Base-by-base conservation (phyloP, 2,113 vertebrate species). In the Acanthisitta chloris region DNA sequence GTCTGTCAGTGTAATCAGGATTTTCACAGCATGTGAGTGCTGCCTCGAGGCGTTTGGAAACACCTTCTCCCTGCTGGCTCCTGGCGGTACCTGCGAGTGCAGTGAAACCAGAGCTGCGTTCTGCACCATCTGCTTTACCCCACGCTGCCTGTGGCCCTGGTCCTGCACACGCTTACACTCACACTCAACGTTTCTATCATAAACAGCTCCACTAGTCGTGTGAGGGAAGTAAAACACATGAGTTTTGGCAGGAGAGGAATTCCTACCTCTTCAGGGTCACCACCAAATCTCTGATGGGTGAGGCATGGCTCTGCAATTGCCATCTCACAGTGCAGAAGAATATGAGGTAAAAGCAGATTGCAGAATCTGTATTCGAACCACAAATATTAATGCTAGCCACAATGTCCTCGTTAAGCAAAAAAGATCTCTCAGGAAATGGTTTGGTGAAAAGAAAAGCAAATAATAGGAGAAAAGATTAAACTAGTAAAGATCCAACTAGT, bases 31-130 rank as follows among this genome's bases (percentile, higher is more conserved):
- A 14, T 38, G 33, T 0, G 14, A 91, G 38, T 23, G 52, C 38
- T 90, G 88, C 95, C 92, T 73, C 49, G 8, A 81, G 90, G 92
- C 88, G 31, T 80, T 84, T 66, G 91, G 91, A 73, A 95, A 79
- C 83, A 57, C 52, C 82, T 92, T 91, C 81, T 92, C 78, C 65
- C 31, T 34, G n/a, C 66, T 81, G 85, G 61, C 69, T 91, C 55
- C 79, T 33, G 54, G 46, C 29, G 29, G 78, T 48, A 49, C 83
- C 62, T 64, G 48, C 38, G 73, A 89, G 67, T 1, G 28, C 31
- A 59, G 43, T 21, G 65, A 79, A 95, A 89, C 13, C 38, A 40
- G 45, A 38, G 24, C 55, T 23, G 48, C 4, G 11, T 31, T 86
- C 64, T 31, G 72, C 73, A 40, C 4, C 6, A 61, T 57, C 77